Base-by-base conservation (phyloP, 2,888 invertebrate genomes). In the Hanleya hanleyi region DNA sequence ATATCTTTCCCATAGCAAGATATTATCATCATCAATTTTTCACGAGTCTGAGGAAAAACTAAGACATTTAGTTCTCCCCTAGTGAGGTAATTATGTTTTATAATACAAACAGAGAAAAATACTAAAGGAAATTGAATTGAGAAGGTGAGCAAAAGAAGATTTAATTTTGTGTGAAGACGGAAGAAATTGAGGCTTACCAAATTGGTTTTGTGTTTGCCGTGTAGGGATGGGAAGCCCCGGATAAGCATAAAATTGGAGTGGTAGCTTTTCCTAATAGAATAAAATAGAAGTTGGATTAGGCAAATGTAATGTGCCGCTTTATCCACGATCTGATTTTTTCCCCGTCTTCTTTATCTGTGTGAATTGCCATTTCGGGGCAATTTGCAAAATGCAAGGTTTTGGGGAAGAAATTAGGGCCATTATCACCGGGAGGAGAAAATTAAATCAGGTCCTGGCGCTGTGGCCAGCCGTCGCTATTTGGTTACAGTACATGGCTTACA, bases 161-260 rank as follows among this genome's bases (percentile, higher is more conserved):
- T 57, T 57, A 57, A 57, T 57, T 57, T 57, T 57, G 57, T 57
- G 57, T 57, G 32, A 57, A 32, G 57, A 57, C 22, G 57, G 29
- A 32, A 57, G 57, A 57, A 57, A 18, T 57, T 29, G 57, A 22
- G 32, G 57, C 32, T 29, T 29, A 57, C 57, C 57, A 57, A 57
- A 57, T 57, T 57, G 57, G 57, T 57, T 57, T 57, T 57, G 29
- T 57, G 57, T 57, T 57, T 57, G 57, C 57, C 29, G 57, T 29
- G 57, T 15, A 57, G 57, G 57, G 57, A 29, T 57, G 57, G 22
- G 57, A 29, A 29, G 57, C 26, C 57, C 29, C 29, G 57, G 57
- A 57, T 57, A 57, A 57, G 57, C 57, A 57, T 57, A 57, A 57
- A 57, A 57, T 57, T 57, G 57, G 57, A 57, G 57, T 57, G 57